phyloP scores from a whole-genome alignment of 2,888 invertebrate species.

The Nemotelus pantherinus region DNA sequence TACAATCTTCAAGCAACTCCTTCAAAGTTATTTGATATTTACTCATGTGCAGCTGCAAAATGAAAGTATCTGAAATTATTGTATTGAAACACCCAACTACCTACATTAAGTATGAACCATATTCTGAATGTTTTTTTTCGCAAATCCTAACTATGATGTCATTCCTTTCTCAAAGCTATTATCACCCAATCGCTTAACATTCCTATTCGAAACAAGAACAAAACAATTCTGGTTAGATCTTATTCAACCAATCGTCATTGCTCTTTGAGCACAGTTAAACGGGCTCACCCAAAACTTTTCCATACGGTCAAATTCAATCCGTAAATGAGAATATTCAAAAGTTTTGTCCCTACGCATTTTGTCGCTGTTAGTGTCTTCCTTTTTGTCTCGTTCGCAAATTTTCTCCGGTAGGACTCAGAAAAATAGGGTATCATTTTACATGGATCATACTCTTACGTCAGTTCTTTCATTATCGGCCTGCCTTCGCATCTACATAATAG shows the following conservation, averaged over 20 bases:
- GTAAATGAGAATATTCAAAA: background rate
- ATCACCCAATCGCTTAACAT: slow-evolving; percentile 41
- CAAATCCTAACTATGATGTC: too few relatives aligned
- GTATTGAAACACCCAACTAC: too few relatives aligned
- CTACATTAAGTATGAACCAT: too few relatives aligned
- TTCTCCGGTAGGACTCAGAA: background rate
- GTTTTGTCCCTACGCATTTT: slow-evolving; percentile 8
- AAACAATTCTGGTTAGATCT: slow-evolving; percentile 15
- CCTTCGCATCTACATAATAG: slow-evolving; percentile 15
- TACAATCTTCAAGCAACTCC: too few relatives aligned
- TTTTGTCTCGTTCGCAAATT: background rate
- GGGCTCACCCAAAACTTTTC: slow-evolving; percentile 23
- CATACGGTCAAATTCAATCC: slow-evolving; percentile 27
- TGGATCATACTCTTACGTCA: slow-evolving; percentile 27
- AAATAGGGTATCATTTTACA: slow-evolving; percentile 8
- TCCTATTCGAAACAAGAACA: slow-evolving; percentile 9
- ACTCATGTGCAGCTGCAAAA: too few relatives aligned
- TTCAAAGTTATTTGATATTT: too few relatives aligned
- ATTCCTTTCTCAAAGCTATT: background rate
- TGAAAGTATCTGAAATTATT: too few relatives aligned
- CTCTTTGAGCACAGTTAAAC: background rate
- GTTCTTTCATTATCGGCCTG: slow-evolving; percentile 13
- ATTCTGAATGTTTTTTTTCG: too few relatives aligned
- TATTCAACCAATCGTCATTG: slow-evolving; percentile 7
- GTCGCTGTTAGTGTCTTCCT: background rate